These are phyloP conservation scores for Aythya baeri DNA, from an alignment of 2,113 vertebrate species.

Conservation along the genomic window DNA sequence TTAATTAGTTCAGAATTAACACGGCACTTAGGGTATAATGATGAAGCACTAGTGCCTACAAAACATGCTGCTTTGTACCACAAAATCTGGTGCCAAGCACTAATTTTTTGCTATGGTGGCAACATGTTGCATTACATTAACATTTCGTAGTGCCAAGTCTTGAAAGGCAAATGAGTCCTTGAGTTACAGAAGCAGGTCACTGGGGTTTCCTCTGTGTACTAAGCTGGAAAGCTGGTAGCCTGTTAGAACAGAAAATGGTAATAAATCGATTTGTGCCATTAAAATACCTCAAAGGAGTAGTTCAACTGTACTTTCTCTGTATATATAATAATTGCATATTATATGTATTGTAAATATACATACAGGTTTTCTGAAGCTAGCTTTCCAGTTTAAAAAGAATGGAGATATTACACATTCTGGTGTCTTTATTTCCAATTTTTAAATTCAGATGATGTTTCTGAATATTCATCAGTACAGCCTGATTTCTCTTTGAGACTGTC, in stretches of 20 bases:
- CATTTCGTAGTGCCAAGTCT: neutral
- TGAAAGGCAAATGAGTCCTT: neutral
- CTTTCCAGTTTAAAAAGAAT: neutral
- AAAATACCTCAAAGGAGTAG: neutral
- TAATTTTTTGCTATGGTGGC: neutral
- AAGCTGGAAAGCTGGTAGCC: neutral
- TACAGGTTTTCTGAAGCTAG: neutral
- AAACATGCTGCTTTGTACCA: neutral
- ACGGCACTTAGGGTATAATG: neutral
- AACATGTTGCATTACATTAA: neutral
- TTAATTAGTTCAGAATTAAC: constrained; percentile 31
- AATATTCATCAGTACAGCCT: neutral
- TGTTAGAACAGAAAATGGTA: neutral
- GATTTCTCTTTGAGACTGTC: neutral
- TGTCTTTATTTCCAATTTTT: neutral
- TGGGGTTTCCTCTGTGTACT: neutral
- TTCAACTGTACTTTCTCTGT: neutral
- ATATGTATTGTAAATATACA: neutral
- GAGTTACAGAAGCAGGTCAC: neutral
- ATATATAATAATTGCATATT: neutral
- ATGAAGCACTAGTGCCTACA: neutral
- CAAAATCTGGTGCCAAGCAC: neutral
- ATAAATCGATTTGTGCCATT: neutral
- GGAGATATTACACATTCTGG: neutral
- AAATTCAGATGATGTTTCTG: neutral